Evolutionary conservation across 2,113 vertebrate genomes (phyloP), one percentile per base, ranked within the genome.

Genomic region (Pyrgilauda ruficollis): DNA sequence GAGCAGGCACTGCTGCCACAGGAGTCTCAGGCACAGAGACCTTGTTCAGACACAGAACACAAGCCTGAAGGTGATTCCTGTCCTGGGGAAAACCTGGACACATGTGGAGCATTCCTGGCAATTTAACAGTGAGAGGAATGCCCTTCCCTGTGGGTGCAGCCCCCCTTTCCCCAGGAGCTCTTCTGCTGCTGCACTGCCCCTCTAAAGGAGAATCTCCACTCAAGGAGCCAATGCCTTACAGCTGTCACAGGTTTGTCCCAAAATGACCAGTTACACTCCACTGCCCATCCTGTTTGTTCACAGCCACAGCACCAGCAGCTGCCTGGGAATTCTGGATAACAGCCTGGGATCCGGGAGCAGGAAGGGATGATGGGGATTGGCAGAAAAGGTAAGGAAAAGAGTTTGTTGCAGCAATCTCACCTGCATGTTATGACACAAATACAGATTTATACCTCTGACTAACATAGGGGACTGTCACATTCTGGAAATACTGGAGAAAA

Each of bases 241-340:
- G 37, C 22, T 76, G 13, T 4, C 11, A 43, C 17, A 39, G 47
- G 5, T 20, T 49, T 31, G 28, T 55, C 56, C 37, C 50, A 30
- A 41, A 46, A 31, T 5, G 20, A 28, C 22, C 22, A 23, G 4
- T 18, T 17, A 6, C 35, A 46, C 23, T n/a, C 37, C 16, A 15
- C 53, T 46, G 18, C 49, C 39, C 52, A 26, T 8, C 4, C 6
- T 46, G 47, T 7, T 14, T 3, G 0, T 0, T 21, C 43, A 37
- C 73, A 69, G 10, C 64, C 14, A 35, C 33, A 44, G 64, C 47
- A 69, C 35, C 78, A 49, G 70, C 72, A 77, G 84, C 90, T 52
- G 55, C 55, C 27, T 81, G 33, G 7, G 53, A 37, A 24, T 31
- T 49, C 76, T 49, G 59, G 77, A 43, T 26, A 70, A 73, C 39